Conservation (phyloP, 2,113 vertebrate genomes). For the Oplegnathus fasciatus region DNA sequence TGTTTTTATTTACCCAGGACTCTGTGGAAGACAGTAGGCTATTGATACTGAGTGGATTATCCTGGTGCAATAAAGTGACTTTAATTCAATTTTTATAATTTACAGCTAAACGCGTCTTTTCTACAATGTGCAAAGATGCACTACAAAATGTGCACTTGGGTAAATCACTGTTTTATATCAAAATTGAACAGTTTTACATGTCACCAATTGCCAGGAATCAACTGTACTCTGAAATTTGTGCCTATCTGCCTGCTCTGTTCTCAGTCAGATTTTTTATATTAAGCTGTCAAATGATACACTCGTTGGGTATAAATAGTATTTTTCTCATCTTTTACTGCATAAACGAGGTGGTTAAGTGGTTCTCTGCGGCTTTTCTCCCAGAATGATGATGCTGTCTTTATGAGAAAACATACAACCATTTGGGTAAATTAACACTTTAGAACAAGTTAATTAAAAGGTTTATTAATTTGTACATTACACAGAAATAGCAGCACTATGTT, state of each 20-base stretch:
- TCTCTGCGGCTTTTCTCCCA: not conserved
- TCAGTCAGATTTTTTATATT: not conserved
- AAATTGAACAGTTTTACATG: not conserved
- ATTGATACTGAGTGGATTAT: not conserved
- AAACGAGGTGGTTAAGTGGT: not conserved
- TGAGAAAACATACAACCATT: not conserved
- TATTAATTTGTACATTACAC: too few species aligned
- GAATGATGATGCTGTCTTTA: not conserved
- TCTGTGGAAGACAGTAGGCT: not conserved
- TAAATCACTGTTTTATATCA: not conserved
- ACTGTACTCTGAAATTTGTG: not conserved
- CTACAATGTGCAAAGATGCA: not conserved
- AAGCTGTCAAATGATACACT: not conserved
- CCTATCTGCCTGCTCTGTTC: not conserved
- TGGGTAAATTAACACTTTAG: not conserved
- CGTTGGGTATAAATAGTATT: not conserved
- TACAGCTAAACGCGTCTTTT: not conserved
- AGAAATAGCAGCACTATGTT: not conserved
- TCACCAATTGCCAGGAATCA: not conserved
- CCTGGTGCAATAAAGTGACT: not conserved
- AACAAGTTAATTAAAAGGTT: not conserved
- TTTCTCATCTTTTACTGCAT: not conserved
- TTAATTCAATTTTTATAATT: too few species aligned
- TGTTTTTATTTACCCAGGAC: not conserved
- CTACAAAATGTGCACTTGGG: not conserved